Percentiles rank a stretch among this genome's conserved stretches.
Evolutionary conservation across 2,113 vertebrate species (phyloP).

Genomic region (Lepus timidus): DNA sequence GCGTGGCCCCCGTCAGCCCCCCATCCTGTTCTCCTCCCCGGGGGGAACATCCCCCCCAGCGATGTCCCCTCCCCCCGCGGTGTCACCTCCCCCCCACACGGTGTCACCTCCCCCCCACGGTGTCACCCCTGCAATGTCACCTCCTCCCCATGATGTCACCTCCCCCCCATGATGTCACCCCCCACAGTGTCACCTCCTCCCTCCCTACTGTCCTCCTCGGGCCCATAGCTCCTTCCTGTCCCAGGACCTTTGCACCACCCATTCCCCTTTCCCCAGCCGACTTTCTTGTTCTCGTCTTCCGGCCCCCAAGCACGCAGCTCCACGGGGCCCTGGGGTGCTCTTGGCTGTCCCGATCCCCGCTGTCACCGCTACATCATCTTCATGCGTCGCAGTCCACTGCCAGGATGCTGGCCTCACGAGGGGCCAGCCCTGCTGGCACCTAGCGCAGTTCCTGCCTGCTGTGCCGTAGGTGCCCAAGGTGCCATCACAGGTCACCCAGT

Average conservation of each 20-base stretch:
- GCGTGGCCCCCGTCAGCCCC: fast-evolving
- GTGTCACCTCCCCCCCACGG: no score
- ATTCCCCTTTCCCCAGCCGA: background rate
- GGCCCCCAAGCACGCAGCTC: background rate
- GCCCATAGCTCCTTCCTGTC: background rate
- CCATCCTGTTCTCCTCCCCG: no score
- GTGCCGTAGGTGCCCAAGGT: background rate
- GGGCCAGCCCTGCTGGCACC: background rate
- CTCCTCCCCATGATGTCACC: background rate
- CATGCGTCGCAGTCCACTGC: fast-evolving
- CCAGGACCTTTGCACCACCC: background rate
- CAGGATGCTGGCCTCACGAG: fast-evolving
- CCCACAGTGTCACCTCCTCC: background rate
- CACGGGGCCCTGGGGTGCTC: fast-evolving
- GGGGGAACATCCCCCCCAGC: no score
- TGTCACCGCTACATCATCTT: background rate
- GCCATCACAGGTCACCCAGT: no score
- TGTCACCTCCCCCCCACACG: no score
- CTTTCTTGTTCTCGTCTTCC: background rate
- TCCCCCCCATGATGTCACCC: background rate
- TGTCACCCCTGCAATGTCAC: no score
- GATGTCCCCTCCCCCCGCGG: no score
- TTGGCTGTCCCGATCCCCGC: no score
- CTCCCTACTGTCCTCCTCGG: background rate
- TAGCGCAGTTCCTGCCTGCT: background rate